phyloP scores from a whole-genome alignment of 2,888 invertebrate genomes.

The Keiferia lycopersicella region DNA sequence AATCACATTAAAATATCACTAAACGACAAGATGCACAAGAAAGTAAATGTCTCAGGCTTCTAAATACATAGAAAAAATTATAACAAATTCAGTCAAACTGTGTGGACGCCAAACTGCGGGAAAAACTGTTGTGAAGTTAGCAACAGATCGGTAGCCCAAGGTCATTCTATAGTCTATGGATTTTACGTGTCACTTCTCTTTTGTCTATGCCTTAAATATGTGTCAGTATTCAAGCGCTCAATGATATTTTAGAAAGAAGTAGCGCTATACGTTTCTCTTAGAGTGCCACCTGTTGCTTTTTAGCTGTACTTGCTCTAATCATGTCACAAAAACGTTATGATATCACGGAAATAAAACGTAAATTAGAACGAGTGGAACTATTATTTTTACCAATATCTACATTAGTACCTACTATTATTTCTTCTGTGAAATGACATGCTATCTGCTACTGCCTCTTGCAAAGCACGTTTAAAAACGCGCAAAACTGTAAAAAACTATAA shows the following conservation, averaged over 20 bases:
- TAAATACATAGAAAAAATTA: conserved; percentile 74
- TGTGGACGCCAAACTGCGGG: conserved; percentile 80
- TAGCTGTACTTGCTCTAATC: background rate
- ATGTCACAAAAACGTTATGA: background rate
- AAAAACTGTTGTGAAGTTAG: conserved; percentile 79
- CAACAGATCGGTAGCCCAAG: conserved; percentile 58
- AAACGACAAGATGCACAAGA: conserved; percentile 53
- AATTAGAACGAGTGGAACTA: background rate
- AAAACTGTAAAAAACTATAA: no score
- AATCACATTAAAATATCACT: conserved; percentile 58
- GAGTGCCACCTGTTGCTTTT: background rate
- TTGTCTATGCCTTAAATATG: conserved; percentile 29
- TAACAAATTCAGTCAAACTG: conserved; percentile 66
- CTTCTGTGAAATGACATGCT: no score
- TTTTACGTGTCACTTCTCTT: conserved; percentile 41
- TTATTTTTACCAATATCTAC: background rate
- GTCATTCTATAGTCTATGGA: conserved; percentile 57
- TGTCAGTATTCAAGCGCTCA: background rate
- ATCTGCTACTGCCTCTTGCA: no score
- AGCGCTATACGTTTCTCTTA: conserved; percentile 19
- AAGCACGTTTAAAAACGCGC: no score
- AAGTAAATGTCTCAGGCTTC: conserved; percentile 56
- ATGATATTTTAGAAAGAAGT: background rate
- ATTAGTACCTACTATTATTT: no score
- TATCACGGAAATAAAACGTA: background rate